Evolutionary conservation across 2,113 vertebrate species (phyloP), one percentile per base, ranked within the genome.

Genomic region (Lynx canadensis): DNA sequence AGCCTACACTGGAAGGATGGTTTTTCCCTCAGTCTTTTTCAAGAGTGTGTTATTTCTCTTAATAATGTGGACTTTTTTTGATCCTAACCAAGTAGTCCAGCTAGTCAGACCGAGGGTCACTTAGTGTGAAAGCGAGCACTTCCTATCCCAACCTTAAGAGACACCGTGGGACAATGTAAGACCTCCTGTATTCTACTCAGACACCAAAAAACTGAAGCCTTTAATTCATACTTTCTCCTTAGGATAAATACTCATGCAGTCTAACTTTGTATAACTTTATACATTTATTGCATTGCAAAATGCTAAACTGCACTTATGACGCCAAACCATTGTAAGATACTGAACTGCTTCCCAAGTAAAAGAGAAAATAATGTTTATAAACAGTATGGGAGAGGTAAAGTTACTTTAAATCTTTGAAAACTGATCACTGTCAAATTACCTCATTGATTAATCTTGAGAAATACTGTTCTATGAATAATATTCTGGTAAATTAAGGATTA

Each of bases 331-430:
- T 94, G 16, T 57, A 74, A 86, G 50, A 92, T 57, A 41, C 9
- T 57, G n/a, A 80, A 91, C 11, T 94, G 69, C 21, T 18, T 95
- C 4, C 11, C 81, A 29, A 66, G 33, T 89, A 74, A 93, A 91
- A 91, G 18, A 93, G n/a, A 7, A 89, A 97, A 80, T 57, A 78
- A 52, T 71, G 14, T 87, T 90, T 81, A 92, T 31, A 41, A 83
- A 63, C 33, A 82, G 5, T 50, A 83, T 33, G 66, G 73, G 52
- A 82, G 60, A 80, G 55, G 69, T 82, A 92, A 86, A 89, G 29
- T 81, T 88, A 93, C 52, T 89, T 81, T 63, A 93, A 78, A 69
- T 76, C 31, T 93, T 23, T 69, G 31, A 79, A 95, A 94, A 95
- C 9, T 36, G 60, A 33, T 45, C 33, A 83, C 2, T 96, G 50